Evolutionary conservation across 1,140 invertebrate species (phyloP).

Genomic region (Drosophila obscura): DNA sequence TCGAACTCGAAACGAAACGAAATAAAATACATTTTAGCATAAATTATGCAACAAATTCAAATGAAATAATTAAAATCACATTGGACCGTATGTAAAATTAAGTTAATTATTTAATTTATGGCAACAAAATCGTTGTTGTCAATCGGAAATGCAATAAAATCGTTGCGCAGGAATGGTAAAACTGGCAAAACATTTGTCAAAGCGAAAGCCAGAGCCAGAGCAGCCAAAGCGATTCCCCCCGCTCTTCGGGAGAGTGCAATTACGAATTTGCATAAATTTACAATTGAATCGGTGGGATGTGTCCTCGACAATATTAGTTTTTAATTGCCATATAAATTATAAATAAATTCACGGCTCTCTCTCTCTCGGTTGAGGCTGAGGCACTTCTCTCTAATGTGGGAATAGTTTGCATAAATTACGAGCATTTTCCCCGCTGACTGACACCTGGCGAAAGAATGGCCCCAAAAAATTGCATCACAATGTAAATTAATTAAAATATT

Average conservation of each 20-base stretch:
- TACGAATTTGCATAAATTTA: conserved; percentile 79
- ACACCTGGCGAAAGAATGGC: conserved; percentile 8
- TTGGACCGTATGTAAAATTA: conserved; percentile 62
- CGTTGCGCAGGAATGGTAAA: conserved; percentile 23
- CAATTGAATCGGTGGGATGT: conserved; percentile 48
- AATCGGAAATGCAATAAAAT: conserved; percentile 38
- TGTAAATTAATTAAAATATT: conserved; percentile 80
- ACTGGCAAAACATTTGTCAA: conserved; percentile 34
- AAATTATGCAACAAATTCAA: conserved; percentile 64
- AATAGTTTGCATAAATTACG: conserved; percentile 75
- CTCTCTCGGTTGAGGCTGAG: background rate
- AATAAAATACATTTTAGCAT: conserved; percentile 63
- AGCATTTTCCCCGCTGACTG: conserved; percentile 21
- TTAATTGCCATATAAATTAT: conserved; percentile 81
- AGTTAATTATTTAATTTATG: conserved; percentile 81
- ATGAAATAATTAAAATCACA: conserved; percentile 79
- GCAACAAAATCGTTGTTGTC: conserved; percentile 34
- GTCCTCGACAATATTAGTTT: conserved; percentile 71
- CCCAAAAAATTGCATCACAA: conserved; percentile 44
- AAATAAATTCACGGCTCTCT: conserved; percentile 62
- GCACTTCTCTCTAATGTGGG: conserved; percentile 28
- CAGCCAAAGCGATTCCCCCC: background rate
- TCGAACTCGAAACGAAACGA: conserved; percentile 3
- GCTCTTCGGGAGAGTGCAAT: conserved; percentile 48
- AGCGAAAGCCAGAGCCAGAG: conserved; percentile 5